Conservation (phyloP, 2,797 vertebrate species). For the Sebastes matsubarae region DNA sequence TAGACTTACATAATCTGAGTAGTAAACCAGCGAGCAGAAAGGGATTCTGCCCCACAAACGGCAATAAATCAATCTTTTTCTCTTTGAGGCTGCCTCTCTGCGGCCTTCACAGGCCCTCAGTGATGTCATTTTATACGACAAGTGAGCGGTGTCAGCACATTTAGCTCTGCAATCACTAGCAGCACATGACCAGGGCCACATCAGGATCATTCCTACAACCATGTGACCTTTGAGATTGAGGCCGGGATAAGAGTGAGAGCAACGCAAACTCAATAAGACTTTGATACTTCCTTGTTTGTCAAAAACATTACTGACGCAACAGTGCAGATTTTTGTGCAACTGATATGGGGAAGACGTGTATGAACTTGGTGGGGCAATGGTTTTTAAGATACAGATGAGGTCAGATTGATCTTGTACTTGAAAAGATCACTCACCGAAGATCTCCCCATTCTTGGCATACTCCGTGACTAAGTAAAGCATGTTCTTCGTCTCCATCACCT, state of each 20-base stretch:
- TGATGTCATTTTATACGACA: slow-evolving; percentile 36
- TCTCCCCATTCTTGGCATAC: slow-evolving; percentile 99
- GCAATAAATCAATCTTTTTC: slow-evolving; percentile 34
- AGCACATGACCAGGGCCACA: slow-evolving; percentile 42
- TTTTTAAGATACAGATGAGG: background rate
- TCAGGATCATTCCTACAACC: slow-evolving; percentile 39
- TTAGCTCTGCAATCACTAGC: slow-evolving; percentile 8
- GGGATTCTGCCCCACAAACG: slow-evolving; percentile 1
- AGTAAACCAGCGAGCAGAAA: slow-evolving; percentile 30
- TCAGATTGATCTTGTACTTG: slow-evolving; percentile 21
- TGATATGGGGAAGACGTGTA: slow-evolving; percentile 6
- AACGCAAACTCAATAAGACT: slow-evolving; percentile 48
- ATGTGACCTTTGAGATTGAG: slow-evolving; percentile 58
- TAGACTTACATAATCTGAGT: background rate
- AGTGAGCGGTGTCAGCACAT: slow-evolving; percentile 42
- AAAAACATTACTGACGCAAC: slow-evolving; percentile 26
- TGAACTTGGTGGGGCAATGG: background rate
- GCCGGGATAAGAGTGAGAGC: slow-evolving; percentile 10
- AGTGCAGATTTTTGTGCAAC: background rate
- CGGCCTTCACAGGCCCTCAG: background rate
- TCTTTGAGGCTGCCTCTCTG: slow-evolving; percentile 30
- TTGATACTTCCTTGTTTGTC: slow-evolving; percentile 58
- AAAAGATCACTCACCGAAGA: slow-evolving; percentile 91
- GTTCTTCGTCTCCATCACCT: slow-evolving; percentile 99
- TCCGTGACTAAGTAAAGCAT: slow-evolving; percentile 99